Base-by-base conservation (phyloP, 2,113 vertebrate genomes). In the Varanus komodoensis region DNA sequence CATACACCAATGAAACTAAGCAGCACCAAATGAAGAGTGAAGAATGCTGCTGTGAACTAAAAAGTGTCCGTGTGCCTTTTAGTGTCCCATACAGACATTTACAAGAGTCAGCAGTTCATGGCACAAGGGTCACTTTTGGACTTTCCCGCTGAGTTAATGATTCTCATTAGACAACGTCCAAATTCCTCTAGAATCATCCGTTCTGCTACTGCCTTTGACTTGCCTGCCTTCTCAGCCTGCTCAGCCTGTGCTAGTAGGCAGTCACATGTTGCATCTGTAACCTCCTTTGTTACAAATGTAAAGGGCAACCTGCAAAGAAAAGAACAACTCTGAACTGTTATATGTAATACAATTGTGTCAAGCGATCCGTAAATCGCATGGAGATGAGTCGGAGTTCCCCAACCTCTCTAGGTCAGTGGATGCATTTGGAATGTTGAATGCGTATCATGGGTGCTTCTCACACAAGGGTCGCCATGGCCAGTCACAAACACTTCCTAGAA, bases 221-320 rank as follows among this genome's bases (percentile, higher is more conserved):
- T 98, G 27, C 97, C 98, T 82, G 94, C 96, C 94, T 98, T 98
- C 95, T 99, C 99, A 0, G 98, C 98, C 91, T 98, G 97, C 93
- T 99, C 99, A 1, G 98, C 99, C 96, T 99, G 98, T 1, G 99
- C 99, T 4, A 99, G 97, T 78, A 99, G 97, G 96, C 99, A 99
- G 38, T 98, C 99, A 1, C 98, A 99, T 0, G 99, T 99, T 6
- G 98, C 99, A 89, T 99, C 99, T 0, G 98, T 98, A 61, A 99
- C 99, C 95, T 99, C 99, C 95, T 99, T 99, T 0, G 99, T 99
- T 27, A 99, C 98, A 91, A 99, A 99, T 0, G 98, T 99, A 84
- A 99, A 99, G 0, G 99, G 99, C 87, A 99, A 94, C 96, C 99
- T 99, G 97, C 82, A 96, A 94, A 64, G 67, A 54, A 89, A 69